Base-by-base conservation (phyloP, 92 coral and sea anemone genomes). In the Zoanthus solanderi region DNA sequence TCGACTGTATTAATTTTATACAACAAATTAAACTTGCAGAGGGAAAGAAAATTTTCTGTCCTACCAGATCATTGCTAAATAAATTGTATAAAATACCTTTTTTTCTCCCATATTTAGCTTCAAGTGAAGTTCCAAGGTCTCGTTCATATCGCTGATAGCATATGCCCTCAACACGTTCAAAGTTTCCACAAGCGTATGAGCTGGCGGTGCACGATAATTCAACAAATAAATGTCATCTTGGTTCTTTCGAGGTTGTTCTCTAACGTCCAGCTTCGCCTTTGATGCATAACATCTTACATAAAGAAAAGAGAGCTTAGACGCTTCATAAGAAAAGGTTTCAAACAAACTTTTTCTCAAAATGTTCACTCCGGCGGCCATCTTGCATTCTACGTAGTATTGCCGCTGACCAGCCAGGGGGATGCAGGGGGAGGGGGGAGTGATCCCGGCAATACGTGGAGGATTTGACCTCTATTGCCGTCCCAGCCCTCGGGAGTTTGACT, bases 101-200 rank as follows among this genome's bases (percentile, higher is more conserved):
- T 95, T 95, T 60, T 89, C 94, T 73, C 98, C 98, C 98, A 95
- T 93, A 37, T 93, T 78, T 23, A 95, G 84, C 85, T 94, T 97
- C 86, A 97, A 65, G 78, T 95, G 95, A 37, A 97, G 89, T 75
- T 95, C 98, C 9, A 97, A 93, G 9, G 95, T 95, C 72, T 97
- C 94, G 63, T 90, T 94, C 8, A 79, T 13, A 42, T 90, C 88
- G 32, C 94, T 94, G 50, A 95, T 88, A 6, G 96, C 92, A 61
- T 97, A 93, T 0, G 98, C 94, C 23, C 96, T 90, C 28, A 95
- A 80, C 5, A 93, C 94, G 29, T 83, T 88, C 78, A 97, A 57
- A 5, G 98, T 94, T 76, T 95, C 97, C 42, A 47, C 69, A 74
- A 93, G 92, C n/a, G 87, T 63, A 71, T 97, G 96, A 17, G 90